Percentiles rank a stretch among this genome's conserved stretches.
Evolutionary conservation across 2,888 invertebrate genomes (phyloP).

Genomic region (Andrena marginata): DNA sequence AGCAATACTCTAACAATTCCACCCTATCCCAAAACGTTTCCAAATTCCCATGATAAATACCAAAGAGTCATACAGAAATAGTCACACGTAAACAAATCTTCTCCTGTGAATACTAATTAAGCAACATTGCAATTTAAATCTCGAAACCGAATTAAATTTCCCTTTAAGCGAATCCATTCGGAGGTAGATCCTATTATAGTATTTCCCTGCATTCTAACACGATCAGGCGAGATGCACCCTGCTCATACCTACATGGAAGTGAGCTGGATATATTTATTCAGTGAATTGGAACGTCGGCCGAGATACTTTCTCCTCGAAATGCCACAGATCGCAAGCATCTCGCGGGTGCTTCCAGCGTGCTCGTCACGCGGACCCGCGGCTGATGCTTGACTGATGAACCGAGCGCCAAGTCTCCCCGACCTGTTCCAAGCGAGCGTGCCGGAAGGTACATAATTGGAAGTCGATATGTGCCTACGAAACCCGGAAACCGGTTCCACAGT

Average conservation of each 20-base stretch:
- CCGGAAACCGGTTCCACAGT: conserved; percentile 61
- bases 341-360: conserved; percentile 31
- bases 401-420: conserved; percentile 35
- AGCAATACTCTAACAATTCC: no score
- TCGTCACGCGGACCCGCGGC: conserved; percentile 47
- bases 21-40: no score
- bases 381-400: conserved; percentile 49
- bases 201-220: conserved; percentile 9
- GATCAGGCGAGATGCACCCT: not conserved
- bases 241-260: conserved; percentile 19
- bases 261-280: conserved; percentile 43
- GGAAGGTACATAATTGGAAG: conserved; percentile 59
- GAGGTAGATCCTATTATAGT: not conserved
- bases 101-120: no score
- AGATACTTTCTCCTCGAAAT: conserved; percentile 67
- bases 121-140: not conserved
- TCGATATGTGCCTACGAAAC: conserved; percentile 45
- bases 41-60: no score
- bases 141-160: not conserved
- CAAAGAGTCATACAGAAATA: no score
- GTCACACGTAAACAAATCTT: no score
- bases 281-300: conserved; percentile 50
- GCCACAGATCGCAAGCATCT: conserved; percentile 52
- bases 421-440: conserved; percentile 41
- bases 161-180: not conserved